Conservation (phyloP, 2,888 invertebrate genomes). For the Eupelmus urozonus region DNA sequence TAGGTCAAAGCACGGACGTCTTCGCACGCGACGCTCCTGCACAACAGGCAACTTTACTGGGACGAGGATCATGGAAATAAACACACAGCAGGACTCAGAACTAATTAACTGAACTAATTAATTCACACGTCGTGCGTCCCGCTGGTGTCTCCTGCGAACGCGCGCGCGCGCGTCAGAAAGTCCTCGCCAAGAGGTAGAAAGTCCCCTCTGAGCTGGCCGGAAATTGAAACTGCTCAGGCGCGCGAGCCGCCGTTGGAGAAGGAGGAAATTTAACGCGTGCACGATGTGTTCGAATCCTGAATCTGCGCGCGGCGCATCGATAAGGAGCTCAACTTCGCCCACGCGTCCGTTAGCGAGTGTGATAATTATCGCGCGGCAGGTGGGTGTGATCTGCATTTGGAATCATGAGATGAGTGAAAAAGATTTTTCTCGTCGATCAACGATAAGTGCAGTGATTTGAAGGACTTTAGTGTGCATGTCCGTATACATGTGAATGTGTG, state of each 20-base stretch:
- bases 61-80: no score
- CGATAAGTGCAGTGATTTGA: no score
- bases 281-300: conserved; percentile 15
- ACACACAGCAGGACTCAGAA: background rate
- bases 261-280: conserved; percentile 36
- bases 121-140: conserved; percentile 26
- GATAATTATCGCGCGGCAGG: no score
- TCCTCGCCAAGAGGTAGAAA: background rate
- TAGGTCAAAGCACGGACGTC: background rate
- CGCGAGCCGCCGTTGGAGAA: background rate
- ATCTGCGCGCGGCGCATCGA: conserved; percentile 15
- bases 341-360: background rate
- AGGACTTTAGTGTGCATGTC: no score
- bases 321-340: conserved; percentile 17
- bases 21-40: background rate
- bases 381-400: no score
- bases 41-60: no score
- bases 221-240: conserved; percentile 44
- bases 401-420: no score
- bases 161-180: background rate
- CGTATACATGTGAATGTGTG: no score
- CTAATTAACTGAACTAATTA: conserved; percentile 49
- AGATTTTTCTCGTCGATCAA: no score
- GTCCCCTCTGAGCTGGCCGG: conserved; percentile 27
- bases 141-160: background rate